Evolutionary conservation across 2,888 invertebrate genomes (phyloP).

Genomic region (Blastobasis adustella): DNA sequence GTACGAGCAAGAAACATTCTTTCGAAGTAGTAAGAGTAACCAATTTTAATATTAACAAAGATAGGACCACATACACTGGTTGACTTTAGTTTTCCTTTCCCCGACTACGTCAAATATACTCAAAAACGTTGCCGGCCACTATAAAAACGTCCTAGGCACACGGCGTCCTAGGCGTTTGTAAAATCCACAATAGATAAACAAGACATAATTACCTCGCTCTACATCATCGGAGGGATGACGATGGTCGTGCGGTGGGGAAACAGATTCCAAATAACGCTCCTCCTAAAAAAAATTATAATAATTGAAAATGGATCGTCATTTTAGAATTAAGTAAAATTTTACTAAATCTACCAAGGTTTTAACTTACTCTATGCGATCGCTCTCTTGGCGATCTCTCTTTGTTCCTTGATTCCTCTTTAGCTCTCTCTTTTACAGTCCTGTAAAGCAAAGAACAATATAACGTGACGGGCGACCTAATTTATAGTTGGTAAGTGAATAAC

Average conservation of each 20-base stretch:
- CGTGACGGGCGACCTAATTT: no score
- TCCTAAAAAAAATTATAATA: slow-evolving; percentile 37
- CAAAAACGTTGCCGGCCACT: no score
- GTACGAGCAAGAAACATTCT: no score
- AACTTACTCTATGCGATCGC: slow-evolving; percentile 55
- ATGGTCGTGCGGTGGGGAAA: slow-evolving; percentile 68
- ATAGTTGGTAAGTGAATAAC: no score
- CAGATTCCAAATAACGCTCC: slow-evolving; percentile 66
- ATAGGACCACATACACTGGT: no score
- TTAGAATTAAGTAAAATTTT: neutral
- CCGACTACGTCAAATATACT: no score
- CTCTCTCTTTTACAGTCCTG: slow-evolving; percentile 74
- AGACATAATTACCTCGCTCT: slow-evolving; percentile 53
- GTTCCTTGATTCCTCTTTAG: slow-evolving; percentile 75
- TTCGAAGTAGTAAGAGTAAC: no score
- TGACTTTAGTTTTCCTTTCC: no score
- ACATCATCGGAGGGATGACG: slow-evolving; percentile 67
- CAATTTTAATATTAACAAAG: no score
- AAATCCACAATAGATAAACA: no score
- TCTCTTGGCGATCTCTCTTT: slow-evolving; percentile 73
- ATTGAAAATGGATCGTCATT: neutral
- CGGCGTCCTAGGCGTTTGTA: no score
- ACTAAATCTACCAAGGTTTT: slow-evolving; percentile 19
- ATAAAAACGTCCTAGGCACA: no score
- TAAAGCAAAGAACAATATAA: slow-evolving; percentile 3